phyloP scores from a whole-genome alignment of 2,797 vertebrate genomes.

The Limosa lapponica region DNA sequence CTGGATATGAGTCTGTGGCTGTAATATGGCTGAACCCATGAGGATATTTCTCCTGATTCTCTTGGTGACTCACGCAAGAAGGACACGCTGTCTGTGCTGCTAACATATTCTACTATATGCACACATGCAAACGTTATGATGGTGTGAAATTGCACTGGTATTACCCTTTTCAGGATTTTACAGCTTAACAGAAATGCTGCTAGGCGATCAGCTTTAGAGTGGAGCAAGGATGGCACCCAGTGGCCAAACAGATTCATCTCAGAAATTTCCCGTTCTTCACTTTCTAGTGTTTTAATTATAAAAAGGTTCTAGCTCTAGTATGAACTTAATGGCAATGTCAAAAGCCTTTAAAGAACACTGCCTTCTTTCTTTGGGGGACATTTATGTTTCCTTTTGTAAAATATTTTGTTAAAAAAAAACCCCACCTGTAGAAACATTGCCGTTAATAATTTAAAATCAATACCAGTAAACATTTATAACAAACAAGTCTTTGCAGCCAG shows the following conservation, averaged over 20 bases:
- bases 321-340: neutral
- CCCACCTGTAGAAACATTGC: neutral
- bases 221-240: slow-evolving; percentile 85
- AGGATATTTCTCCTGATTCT: neutral
- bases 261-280: slow-evolving; percentile 1
- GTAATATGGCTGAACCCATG: neutral
- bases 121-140: slow-evolving; percentile 24
- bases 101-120: slow-evolving; percentile 34
- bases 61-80: neutral
- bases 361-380: neutral
- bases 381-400: neutral
- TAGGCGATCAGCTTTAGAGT: slow-evolving; percentile 54
- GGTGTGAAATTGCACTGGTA: slow-evolving; percentile 53
- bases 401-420: neutral
- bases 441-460: neutral
- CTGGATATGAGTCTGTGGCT: neutral
- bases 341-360: neutral
- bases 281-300: neutral
- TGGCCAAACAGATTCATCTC: slow-evolving; percentile 78
- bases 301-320: neutral
- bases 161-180: slow-evolving; percentile 59
- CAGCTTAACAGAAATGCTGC: slow-evolving; percentile 21
- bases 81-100: neutral
- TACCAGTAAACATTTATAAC: neutral
- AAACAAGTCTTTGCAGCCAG: neutral